These are phyloP conservation scores for Penaeus chinensis DNA, from an alignment of 1,140 invertebrate genomes.

Conservation along the genomic window DNA sequence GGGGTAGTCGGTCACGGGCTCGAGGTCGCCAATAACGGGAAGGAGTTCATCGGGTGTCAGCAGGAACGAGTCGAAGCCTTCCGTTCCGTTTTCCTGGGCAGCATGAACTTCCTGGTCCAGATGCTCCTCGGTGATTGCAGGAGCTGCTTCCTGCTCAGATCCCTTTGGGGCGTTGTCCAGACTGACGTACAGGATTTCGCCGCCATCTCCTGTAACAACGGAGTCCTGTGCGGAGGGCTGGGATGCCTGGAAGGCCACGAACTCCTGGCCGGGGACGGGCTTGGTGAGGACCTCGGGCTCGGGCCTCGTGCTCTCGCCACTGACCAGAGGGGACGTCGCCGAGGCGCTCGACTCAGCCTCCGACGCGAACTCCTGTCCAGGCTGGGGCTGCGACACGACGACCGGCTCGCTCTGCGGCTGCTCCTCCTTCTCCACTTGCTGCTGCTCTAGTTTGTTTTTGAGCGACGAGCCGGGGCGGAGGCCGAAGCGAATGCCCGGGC, in stretches of 20 bases:
- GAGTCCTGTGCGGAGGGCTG: neutral
- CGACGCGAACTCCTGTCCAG: neutral
- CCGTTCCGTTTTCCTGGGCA: neutral
- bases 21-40: neutral
- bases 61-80: conserved; percentile 5
- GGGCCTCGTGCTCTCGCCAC: neutral
- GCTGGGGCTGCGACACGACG: conserved; percentile 8
- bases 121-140: too few species aligned
- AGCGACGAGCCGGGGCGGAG: conserved; percentile 23
- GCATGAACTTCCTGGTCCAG: neutral
- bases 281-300: conserved; percentile 49
- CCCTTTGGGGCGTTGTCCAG: conserved; percentile 7
- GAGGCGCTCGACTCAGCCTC: neutral
- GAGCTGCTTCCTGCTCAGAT: neutral
- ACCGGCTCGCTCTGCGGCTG: neutral
- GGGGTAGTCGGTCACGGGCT: conserved; percentile 8
- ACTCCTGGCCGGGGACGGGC: conserved; percentile 52
- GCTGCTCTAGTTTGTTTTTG: conserved; percentile 28
- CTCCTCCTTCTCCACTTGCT: neutral
- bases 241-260: conserved; percentile 49
- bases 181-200: conserved; percentile 23
- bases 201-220: conserved; percentile 41
- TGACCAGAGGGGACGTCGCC: neutral
- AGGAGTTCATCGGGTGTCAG: conserved; percentile 29
- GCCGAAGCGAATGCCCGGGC: conserved; percentile 23